phyloP scores from a whole-genome alignment of 2,113 vertebrate species.

The Piprites chloris region DNA sequence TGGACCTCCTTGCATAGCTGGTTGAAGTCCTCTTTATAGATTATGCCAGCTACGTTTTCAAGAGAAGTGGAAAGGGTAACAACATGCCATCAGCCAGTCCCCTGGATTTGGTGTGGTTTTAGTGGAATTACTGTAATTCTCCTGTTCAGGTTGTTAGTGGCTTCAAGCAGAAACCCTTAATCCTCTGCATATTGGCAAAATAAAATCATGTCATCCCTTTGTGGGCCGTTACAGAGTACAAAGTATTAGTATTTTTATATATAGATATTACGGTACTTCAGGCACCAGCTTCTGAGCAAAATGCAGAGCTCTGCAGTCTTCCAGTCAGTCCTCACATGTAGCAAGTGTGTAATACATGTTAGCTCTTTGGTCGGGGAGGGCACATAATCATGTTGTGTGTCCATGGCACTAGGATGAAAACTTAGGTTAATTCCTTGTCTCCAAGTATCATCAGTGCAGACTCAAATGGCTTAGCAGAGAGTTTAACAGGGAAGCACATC shows the following conservation, averaged over 20 bases:
- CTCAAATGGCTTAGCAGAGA: neutral
- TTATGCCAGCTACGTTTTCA: neutral
- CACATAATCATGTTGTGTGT: neutral
- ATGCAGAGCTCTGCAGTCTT: neutral
- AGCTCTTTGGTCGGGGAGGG: neutral
- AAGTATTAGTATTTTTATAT: neutral
- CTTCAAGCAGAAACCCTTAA: slow-evolving; percentile 40
- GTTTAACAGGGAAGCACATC: neutral
- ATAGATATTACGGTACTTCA: neutral
- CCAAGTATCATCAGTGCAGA: neutral
- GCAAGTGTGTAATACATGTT: neutral
- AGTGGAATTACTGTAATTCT: slow-evolving; percentile 48
- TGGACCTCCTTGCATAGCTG: neutral
- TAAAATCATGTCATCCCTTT: slow-evolving; percentile 38
- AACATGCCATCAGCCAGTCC: neutral
- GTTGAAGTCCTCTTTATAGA: neutral
- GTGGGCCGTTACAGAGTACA: neutral
- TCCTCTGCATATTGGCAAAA: slow-evolving; percentile 46
- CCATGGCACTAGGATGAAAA: neutral
- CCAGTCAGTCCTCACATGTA: neutral
- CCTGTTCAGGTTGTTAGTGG: slow-evolving; percentile 31
- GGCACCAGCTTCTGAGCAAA: neutral
- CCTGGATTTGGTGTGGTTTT: slow-evolving; percentile 28
- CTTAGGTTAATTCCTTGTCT: neutral
- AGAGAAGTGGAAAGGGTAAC: neutral